phyloP scores from a whole-genome alignment of 2,113 vertebrate species.

The Aepyceros melampus region DNA sequence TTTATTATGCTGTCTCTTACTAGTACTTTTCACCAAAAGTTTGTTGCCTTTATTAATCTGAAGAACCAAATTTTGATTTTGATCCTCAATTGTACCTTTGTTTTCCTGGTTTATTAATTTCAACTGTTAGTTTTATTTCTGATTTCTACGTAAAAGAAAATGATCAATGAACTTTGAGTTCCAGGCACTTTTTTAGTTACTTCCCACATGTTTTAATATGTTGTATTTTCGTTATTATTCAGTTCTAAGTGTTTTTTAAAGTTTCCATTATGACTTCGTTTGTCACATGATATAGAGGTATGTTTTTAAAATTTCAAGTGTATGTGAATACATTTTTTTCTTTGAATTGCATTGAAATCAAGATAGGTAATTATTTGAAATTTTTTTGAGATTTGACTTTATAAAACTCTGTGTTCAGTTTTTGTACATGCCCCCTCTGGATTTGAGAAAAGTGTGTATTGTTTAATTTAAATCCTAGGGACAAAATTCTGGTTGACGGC shows the following conservation, averaged over 20 bases:
- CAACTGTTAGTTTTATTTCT: background rate
- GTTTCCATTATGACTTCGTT: background rate
- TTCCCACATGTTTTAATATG: background rate
- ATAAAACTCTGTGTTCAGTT: background rate
- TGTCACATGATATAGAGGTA: background rate
- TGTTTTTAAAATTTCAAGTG: background rate
- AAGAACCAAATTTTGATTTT: background rate
- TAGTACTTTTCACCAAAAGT: background rate
- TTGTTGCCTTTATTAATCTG: background rate
- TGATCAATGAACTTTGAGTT: background rate
- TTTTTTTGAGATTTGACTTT: background rate
- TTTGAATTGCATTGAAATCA: background rate
- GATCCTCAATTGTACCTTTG: background rate
- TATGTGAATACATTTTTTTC: background rate
- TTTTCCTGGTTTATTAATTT: background rate
- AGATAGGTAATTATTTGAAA: background rate
- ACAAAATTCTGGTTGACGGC: background rate
- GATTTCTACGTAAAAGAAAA: background rate
- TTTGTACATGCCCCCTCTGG: background rate
- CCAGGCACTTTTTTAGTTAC: background rate
- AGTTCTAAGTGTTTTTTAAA: background rate
- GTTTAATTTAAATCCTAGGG: background rate
- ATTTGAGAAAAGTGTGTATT: background rate
- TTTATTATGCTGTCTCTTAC: background rate
- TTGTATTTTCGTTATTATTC: background rate